A percentile compares a stretch with the other conserved stretches of the same genome.
phyloP scores from a whole-genome alignment of 2,888 invertebrate species.

The Volucella inflata region DNA sequence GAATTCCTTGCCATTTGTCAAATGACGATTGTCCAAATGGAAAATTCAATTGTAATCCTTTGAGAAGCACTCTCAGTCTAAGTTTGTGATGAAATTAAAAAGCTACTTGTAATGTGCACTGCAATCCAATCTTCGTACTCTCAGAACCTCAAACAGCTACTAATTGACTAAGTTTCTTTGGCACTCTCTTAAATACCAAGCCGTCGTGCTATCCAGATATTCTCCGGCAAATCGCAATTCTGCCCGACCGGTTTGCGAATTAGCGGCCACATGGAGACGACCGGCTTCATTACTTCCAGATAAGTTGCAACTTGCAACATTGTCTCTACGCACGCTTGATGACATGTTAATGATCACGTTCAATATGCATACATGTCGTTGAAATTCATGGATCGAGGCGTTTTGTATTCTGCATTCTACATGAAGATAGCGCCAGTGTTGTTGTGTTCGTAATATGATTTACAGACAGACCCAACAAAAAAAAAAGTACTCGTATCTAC shows the following conservation, averaged over 20 bases:
- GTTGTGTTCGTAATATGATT: neutral
- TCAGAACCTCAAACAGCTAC: constrained; percentile 62
- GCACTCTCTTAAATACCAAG: constrained; percentile 67
- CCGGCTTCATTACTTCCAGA: constrained; percentile 28
- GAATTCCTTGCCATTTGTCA: constrained; percentile 71
- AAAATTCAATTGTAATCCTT: neutral
- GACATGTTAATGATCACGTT: constrained; percentile 34
- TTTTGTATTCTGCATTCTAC: too few relatives aligned
- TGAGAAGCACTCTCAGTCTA: neutral
- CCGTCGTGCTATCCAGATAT: constrained; percentile 24
- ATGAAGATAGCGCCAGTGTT: constrained; percentile 43
- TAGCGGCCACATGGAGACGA: constrained; percentile 20
- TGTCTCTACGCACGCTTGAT: constrained; percentile 4
- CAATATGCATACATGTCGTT: neutral
- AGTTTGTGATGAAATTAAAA: neutral
- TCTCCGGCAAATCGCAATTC: constrained; percentile 51
- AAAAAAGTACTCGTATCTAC: constrained; percentile 12
- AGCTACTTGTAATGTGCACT: constrained; percentile 25
- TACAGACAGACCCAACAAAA: neutral
- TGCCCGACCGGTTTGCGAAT: constrained; percentile 58
- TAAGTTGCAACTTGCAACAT: constrained; percentile 51
- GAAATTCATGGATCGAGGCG: neutral
- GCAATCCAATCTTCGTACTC: constrained; percentile 42
- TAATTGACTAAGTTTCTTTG: constrained; percentile 49
- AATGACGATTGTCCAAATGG: constrained; percentile 16